Evolutionary conservation across 2,797 vertebrate species (phyloP), one percentile per base, ranked within the genome.

Genomic region (Gouania willdenowi): DNA sequence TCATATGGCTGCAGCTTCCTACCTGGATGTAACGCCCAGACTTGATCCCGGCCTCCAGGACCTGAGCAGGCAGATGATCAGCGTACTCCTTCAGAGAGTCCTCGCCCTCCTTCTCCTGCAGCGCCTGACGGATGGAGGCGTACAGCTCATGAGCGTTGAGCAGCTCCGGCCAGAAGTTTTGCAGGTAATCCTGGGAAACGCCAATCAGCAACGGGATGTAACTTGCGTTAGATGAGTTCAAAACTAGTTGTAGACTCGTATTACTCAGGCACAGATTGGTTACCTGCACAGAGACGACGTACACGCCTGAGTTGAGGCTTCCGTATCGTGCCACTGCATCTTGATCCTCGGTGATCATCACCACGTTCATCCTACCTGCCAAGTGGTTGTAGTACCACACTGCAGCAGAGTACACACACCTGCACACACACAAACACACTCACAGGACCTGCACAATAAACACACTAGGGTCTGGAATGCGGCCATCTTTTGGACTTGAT

Each of bases 341-440:
- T 59, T 71, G 64, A 29, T 96, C 91, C 61, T 98, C 93, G 2
- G 97, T 96, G 66, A 98, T 92, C 94, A 99, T 93, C 61, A 98
- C 88, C 1, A 99, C 43, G 1, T 93, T 89, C 83, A 87, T 92
- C 81, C 82, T 66, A 12, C 91, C 87, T 30, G 80, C 83, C 62
- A 94, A 90, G 83, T 99, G 97, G 56, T 91, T 80, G 18, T 92
- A 88, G 71, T 98, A 99, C 97, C 97, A 99, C 11, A 91, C 93
- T 0, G 94, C 91, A 18, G 93, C 93, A 2, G 80, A 81, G 72
- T 98, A 98, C 68, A 99, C 93, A 68, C 90, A 94, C 89, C 95
- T 98, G 43, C 14, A 49, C 19, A 51, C 33, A 54, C 35, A 19
- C 15, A 54, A 40, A 44, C 21, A 53, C 26, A 59, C 8, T 51